Evolutionary conservation across 1,140 invertebrate genomes (phyloP).

Genomic region (Batillaria attramentaria): DNA sequence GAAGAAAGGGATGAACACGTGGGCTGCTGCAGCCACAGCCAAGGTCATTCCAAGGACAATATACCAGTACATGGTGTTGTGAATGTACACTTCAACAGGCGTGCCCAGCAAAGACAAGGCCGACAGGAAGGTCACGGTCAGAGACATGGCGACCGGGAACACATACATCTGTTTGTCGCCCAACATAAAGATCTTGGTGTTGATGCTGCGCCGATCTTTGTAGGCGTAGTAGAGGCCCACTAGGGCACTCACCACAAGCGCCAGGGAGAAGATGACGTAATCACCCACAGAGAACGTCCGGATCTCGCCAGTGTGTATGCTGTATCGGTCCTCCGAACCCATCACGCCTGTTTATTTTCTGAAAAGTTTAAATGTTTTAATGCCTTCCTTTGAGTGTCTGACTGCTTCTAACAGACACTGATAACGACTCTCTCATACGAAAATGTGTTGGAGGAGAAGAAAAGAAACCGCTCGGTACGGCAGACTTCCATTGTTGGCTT

Average conservation of each 20-base stretch:
- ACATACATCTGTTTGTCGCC: conserved; percentile 83
- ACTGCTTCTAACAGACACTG: no score
- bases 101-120: conserved; percentile 89
- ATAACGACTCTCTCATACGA: no score
- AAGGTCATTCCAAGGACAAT: conserved; percentile 53
- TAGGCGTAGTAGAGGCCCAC: conserved; percentile 88
- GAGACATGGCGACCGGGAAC: conserved; percentile 70
- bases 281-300: conserved; percentile 46
- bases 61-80: conserved; percentile 58
- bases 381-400: no score
- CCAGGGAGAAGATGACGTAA: conserved; percentile 53
- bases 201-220: conserved; percentile 87
- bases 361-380: no score
- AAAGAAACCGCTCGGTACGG: no score
- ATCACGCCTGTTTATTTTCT: no score
- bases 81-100: conserved; percentile 62
- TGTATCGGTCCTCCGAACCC: conserved; percentile 25
- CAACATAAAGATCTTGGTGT: conserved; percentile 83
- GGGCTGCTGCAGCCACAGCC: conserved; percentile 54
- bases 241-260: conserved; percentile 68
- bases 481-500: no score
- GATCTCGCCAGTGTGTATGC: conserved; percentile 43
- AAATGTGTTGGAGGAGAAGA: no score
- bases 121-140: conserved; percentile 87
- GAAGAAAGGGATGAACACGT: conserved; percentile 67